Evolutionary conservation across 1,140 invertebrate genomes (phyloP).

Genomic region (Copidosoma floridanum): DNA sequence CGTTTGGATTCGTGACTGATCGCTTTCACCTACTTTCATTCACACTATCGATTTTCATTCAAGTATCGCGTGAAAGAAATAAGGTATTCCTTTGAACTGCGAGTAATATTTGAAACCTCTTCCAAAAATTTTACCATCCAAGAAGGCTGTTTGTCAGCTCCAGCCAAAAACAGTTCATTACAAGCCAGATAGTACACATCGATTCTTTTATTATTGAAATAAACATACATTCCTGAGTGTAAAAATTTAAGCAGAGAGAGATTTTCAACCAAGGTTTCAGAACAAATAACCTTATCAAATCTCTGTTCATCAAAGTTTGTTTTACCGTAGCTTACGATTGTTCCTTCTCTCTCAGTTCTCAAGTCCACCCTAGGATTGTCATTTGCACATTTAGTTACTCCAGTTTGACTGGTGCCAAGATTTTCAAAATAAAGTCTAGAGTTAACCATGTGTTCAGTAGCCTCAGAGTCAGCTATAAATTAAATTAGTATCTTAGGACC

Average conservation of each 20-base stretch:
- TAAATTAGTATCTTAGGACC: no score
- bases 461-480: conserved; percentile 29
- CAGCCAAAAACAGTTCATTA: conserved; percentile 12
- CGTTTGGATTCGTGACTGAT: not conserved
- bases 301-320: no score
- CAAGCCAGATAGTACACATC: conserved; percentile 21
- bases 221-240: conserved; percentile 12
- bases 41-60: no score
- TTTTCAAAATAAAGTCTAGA: conserved; percentile 24
- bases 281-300: no score
- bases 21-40: not conserved
- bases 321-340: no score
- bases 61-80: no score
- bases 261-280: no score
- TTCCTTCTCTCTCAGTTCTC: not conserved
- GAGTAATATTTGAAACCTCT: not conserved
- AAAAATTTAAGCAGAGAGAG: conserved; percentile 7
- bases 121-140: conserved; percentile 18
- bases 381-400: conserved; percentile 6
- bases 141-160: conserved; percentile 23
- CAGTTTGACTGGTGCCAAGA: conserved; percentile 9
- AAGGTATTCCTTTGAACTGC: no score
- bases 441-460: conserved; percentile 26
- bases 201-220: conserved; percentile 18
- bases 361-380: not conserved